phyloP scores from a whole-genome alignment of 1,140 invertebrate species.

The Bombus superbus region DNA sequence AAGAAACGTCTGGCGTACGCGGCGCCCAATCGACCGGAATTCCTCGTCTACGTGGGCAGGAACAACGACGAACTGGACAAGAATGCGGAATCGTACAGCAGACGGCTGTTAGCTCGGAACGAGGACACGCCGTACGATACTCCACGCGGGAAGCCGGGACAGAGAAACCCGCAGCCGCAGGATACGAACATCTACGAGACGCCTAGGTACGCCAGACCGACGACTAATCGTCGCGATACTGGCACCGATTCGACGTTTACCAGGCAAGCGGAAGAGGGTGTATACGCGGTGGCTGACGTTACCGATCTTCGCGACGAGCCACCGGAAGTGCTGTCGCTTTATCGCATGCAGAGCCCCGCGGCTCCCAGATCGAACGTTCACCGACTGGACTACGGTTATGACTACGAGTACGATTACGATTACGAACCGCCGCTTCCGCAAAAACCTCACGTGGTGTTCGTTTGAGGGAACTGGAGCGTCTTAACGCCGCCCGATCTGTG shows the following conservation, averaged over 20 bases:
- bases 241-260: conserved; percentile 13
- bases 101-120: conserved; percentile 71
- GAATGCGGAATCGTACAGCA: conserved; percentile 75
- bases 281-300: conserved; percentile 79
- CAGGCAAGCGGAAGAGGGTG: conserved; percentile 67
- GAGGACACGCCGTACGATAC: conserved; percentile 78
- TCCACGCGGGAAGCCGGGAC: conserved; percentile 52
- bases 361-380: conserved; percentile 58
- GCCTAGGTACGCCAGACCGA: conserved; percentile 66
- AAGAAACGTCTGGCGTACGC: conserved; percentile 76
- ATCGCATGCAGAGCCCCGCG: conserved; percentile 71
- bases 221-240: conserved; percentile 33
- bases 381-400: conserved; percentile 67
- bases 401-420: conserved; percentile 78
- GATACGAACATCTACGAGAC: conserved; percentile 78
- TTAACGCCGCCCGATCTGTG: background rate
- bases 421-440: conserved; percentile 73
- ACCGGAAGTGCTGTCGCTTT: conserved; percentile 76
- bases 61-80: conserved; percentile 75
- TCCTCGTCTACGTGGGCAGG: conserved; percentile 79
- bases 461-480: conserved; percentile 62
- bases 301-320: conserved; percentile 74
- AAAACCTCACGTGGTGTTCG: conserved; percentile 81
- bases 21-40: conserved; percentile 77
- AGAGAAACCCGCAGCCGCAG: conserved; percentile 66